Percentiles rank a stretch among this genome's conserved stretches.
These are phyloP conservation scores for Craseonycteris thonglongyai DNA, from an alignment of 2,113 vertebrate species.

Conservation along the genomic window DNA sequence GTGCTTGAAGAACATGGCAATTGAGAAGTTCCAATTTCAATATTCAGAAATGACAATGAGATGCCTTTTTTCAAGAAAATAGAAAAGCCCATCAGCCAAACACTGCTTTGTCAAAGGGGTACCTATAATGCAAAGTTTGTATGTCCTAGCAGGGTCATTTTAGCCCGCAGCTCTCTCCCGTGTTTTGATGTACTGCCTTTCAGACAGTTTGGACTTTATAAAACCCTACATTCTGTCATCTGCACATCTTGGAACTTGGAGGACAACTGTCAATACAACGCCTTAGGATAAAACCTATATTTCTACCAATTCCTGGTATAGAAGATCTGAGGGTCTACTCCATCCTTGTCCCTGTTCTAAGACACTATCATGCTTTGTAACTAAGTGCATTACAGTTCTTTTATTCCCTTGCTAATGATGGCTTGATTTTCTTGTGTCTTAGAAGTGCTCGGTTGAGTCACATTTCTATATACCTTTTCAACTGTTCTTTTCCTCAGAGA, in stretches of 20 bases:
- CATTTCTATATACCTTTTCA: neutral
- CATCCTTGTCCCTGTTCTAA: neutral
- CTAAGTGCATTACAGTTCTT: neutral
- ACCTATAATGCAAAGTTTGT: neutral
- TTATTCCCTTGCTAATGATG: neutral
- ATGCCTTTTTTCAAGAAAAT: neutral
- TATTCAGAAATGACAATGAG: neutral
- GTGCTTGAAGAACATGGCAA: neutral
- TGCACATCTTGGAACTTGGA: neutral
- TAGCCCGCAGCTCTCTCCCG: neutral
- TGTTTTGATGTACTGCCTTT: neutral
- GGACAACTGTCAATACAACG: neutral
- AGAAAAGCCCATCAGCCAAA: neutral
- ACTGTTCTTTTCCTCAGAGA: neutral
- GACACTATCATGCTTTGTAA: neutral
- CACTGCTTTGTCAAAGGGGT: neutral
- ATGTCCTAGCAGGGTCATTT: neutral
- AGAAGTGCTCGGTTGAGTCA: neutral
- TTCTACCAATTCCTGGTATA: neutral
- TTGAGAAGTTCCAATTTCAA: neutral
- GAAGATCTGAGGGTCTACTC: neutral
- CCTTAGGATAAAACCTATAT: neutral
- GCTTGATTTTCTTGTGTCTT: neutral
- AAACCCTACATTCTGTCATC: neutral
- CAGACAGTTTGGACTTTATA: neutral